Evolutionary conservation across 1,140 invertebrate genomes (phyloP), one percentile per base, ranked within the genome.

Genomic region (Hestina assimilis): DNA sequence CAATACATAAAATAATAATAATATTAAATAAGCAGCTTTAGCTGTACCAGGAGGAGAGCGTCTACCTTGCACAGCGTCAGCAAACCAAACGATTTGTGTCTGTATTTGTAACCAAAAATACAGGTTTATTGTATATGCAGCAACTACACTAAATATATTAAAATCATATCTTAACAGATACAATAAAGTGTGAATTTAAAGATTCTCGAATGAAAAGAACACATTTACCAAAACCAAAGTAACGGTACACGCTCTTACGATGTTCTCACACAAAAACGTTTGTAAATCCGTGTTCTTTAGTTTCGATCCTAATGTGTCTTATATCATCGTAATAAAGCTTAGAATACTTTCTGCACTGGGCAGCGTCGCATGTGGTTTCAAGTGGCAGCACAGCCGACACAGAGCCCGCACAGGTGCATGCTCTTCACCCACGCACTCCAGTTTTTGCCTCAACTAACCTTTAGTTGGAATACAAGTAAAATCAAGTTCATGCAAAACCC

Each of bases 371-470:
- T 33, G 46, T 56, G 24, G 53, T 56, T 21, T 35, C 43, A 31
- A 40, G 51, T 42, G 40, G 50, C 12, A 0, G 19, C 43, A 5
- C 14, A 5, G 15, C 28, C 9, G 26, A n/a, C 9, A 24, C 24
- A 0, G 7, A 26, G 9, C 19, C n/a, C 31, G 33, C 33, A 38
- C 45, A 48, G 45, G 45, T 48, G 45, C 17, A 38, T 7, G 33
- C 33, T 38, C 28, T 48, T 14, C 45, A 19, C 45, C 45, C 29
- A 48, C 45, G 45, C 29, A 33, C 31, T 47, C 15, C 28, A 48
- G 28, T 48, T 48, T 48, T 48, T 48, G 20, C 14, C 20, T 46
- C 9, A 14, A 17, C 29, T 20, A 48, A 48, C 29, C 28, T 47
- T 33, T 33, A 21, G 3, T 15, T 45, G 9, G 15, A 5, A 19